phyloP scores from a whole-genome alignment of 2,797 vertebrate species.

The Muraenolepis orangiensis region DNA sequence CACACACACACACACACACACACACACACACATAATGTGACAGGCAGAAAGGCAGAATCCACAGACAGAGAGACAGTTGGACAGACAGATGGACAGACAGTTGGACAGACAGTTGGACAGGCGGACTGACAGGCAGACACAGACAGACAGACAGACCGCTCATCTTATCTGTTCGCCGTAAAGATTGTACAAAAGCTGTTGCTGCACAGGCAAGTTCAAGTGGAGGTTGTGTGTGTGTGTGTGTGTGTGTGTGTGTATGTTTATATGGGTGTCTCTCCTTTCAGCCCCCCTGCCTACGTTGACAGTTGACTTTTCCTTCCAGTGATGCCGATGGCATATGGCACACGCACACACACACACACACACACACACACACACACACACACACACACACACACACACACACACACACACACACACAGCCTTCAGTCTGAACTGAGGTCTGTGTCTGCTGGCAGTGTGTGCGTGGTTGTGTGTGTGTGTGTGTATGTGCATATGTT shows the following conservation, averaged over 20 bases:
- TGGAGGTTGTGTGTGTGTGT: not conserved
- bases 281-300: not conserved
- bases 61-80: not conserved
- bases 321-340: not conserved
- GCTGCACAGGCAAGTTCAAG: not conserved
- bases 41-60: not conserved
- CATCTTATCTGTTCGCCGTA: not conserved
- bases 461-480: not conserved
- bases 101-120: not conserved
- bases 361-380: not conserved
- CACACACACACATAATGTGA: not conserved
- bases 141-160: not conserved
- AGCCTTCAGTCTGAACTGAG: not conserved
- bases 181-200: slow-evolving; percentile 3
- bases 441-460: not conserved
- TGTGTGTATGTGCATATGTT: too few relatives aligned
- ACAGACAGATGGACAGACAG: not conserved
- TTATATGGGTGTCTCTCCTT: slow-evolving; percentile 8
- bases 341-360: not conserved
- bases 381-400: slow-evolving; percentile 7
- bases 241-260: not conserved
- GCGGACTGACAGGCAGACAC: not conserved
- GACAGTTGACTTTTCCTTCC: not conserved
- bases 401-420: slow-evolving; percentile 19
- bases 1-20: not conserved